These are phyloP conservation scores for Barnardius zonarius DNA, from an alignment of 2,113 vertebrate genomes.

Conservation along the genomic window DNA sequence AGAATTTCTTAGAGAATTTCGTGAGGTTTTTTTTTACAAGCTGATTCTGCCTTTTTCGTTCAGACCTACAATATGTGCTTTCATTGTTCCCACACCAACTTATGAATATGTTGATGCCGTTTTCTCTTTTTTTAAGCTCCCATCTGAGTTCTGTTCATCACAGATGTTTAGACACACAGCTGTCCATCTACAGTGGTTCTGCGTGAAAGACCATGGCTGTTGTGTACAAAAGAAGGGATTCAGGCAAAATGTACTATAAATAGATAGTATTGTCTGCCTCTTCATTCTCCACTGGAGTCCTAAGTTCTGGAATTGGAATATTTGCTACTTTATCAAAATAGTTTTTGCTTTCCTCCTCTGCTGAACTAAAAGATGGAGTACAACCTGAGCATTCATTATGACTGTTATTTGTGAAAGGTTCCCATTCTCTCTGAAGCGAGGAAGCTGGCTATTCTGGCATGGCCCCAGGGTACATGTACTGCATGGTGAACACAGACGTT, in stretches of 20 bases:
- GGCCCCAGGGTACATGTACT: neutral
- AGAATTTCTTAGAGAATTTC: constrained; percentile 58
- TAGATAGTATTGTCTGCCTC: constrained; percentile 60
- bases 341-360: constrained; percentile 38
- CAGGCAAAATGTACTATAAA: constrained; percentile 69
- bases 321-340: constrained; percentile 63
- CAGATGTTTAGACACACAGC: constrained; percentile 76
- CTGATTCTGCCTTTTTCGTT: constrained; percentile 72
- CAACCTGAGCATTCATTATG: constrained; percentile 45
- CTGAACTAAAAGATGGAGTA: constrained; percentile 39
- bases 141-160: constrained; percentile 76
- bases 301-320: constrained; percentile 67
- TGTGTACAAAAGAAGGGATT: constrained; percentile 66
- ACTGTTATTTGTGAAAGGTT: constrained; percentile 17
- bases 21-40: constrained; percentile 43
- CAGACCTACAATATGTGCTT: constrained; percentile 74
- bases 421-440: constrained; percentile 3
- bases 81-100: constrained; percentile 73
- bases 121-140: constrained; percentile 71
- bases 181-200: constrained; percentile 74
- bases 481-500: neutral
- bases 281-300: constrained; percentile 63
- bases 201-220: constrained; percentile 73
- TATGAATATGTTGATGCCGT: constrained; percentile 75
- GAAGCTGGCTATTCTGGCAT: neutral